A percentile compares a stretch with the other conserved stretches of the same genome.
These are phyloP conservation scores for Zaprionus kolodkinae DNA, from an alignment of 1,140 invertebrate genomes.

Conservation along the genomic window DNA sequence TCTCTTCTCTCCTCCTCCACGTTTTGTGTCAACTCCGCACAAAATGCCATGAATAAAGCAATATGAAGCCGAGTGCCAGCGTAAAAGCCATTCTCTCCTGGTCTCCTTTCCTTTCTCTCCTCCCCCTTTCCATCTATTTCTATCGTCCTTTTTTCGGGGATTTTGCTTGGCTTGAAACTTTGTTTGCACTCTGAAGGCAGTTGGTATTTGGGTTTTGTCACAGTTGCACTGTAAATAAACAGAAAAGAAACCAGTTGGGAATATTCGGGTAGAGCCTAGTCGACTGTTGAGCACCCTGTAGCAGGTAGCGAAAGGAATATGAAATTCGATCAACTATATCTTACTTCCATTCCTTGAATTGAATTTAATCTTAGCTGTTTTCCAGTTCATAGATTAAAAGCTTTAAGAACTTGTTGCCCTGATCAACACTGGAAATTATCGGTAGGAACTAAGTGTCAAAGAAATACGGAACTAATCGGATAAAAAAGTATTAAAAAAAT, in stretches of 20 bases:
- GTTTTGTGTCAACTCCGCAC: slow-evolving; percentile 43
- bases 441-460: too few species aligned
- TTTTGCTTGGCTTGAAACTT: slow-evolving; percentile 8
- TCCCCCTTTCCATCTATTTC: background rate
- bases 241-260: background rate
- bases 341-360: too few species aligned
- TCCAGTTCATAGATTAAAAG: too few species aligned
- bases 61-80: slow-evolving; percentile 10
- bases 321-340: too few species aligned
- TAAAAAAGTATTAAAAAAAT: too few species aligned
- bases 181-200: slow-evolving; percentile 20
- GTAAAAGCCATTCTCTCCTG: background rate
- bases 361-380: too few species aligned
- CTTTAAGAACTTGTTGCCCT: too few species aligned
- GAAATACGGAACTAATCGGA: too few species aligned
- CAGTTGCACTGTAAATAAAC: slow-evolving; percentile 40
- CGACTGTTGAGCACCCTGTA: background rate
- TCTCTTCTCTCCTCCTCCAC: background rate
- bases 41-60: slow-evolving; percentile 57
- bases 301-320: too few species aligned
- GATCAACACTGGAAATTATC: too few species aligned
- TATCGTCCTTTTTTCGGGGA: slow-evolving; percentile 9
- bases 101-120: background rate
- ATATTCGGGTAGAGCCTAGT: background rate
- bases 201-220: slow-evolving; percentile 30